Evolutionary conservation across 2,888 invertebrate species (phyloP), one percentile per base, ranked within the genome.

Genomic region (Thymelicus acteon): DNA sequence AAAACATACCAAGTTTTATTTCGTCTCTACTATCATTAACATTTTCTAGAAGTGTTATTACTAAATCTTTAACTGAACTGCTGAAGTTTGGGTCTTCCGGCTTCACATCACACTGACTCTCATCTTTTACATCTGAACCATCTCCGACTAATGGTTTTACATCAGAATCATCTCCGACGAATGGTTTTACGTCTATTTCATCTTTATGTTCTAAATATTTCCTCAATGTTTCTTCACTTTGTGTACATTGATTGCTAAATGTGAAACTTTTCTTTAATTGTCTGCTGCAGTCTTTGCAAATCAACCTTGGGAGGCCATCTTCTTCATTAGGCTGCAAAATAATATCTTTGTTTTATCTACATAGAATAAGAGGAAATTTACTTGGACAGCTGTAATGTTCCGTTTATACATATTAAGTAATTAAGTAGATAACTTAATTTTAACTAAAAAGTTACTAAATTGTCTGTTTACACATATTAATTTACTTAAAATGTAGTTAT

Each of bases 231-330:
- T 78, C 81, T 47, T 93, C 88, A 76, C 90, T 93, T 52, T 87
- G 81, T 52, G 88, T 87, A 73, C 93, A 93, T 75, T 83, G 86
- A 37, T 85, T 72, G 68, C 88, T 88, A 73, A 93, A 93, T n/a
- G 81, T 67, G 69, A 88, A 93, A 0, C 86, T 79, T 61, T 84
- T 81, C 77, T 91, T 92, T 0, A 93, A 79, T 65, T 89, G 89
- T 48, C 85, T 83, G 67, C 81, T 80, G 74, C 93, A 93, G 31
- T 89, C 89, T 74, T 90, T 93, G 73, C 93, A 93, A 66, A 93
- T 91, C 63, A 83, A 75, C 15, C 84, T 83, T 2, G 93, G 93
- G 44, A 93, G 74, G 61, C 89, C 86, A 75, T 93, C 93, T 15
- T 85, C 86, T 80, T 78, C 73, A 31, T 72, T 75, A 10, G 88